Evolutionary conservation across 2,113 vertebrate species (phyloP).

Genomic region (Hiodon alosoides): DNA sequence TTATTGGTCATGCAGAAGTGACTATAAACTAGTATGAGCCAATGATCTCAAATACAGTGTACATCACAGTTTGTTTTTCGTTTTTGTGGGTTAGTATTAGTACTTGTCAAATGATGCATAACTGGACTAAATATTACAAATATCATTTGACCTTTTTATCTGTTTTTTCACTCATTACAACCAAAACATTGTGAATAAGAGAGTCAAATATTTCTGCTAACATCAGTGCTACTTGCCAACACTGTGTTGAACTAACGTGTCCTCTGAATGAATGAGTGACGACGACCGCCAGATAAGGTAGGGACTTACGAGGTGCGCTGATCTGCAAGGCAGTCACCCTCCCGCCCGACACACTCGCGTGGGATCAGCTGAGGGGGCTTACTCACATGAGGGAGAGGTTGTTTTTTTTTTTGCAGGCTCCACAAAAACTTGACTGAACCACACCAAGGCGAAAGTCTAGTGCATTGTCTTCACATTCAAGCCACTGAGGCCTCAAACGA

Average conservation of each 20-base stretch:
- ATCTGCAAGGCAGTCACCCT: not conserved
- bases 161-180: too few species aligned
- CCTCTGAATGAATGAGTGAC: not conserved
- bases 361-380: conserved; percentile 44
- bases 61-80: too few species aligned
- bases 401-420: not conserved
- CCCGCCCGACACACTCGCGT: not conserved
- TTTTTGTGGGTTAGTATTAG: too few species aligned
- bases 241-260: not conserved
- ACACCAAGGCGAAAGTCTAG: conserved; percentile 16
- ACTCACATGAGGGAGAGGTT: conserved; percentile 32
- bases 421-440: conserved; percentile 29
- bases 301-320: not conserved
- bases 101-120: too few species aligned
- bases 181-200: too few species aligned
- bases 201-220: too few species aligned
- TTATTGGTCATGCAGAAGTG: too few species aligned
- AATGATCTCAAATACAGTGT: too few species aligned
- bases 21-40: too few species aligned
- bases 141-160: too few species aligned
- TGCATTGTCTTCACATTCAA: conserved; percentile 19
- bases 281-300: not conserved
- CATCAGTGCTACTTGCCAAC: too few species aligned
- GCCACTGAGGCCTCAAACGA: not conserved
- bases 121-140: too few species aligned